Conservation (phyloP, 1,140 invertebrate genomes). For the Trissolcus basalis region DNA sequence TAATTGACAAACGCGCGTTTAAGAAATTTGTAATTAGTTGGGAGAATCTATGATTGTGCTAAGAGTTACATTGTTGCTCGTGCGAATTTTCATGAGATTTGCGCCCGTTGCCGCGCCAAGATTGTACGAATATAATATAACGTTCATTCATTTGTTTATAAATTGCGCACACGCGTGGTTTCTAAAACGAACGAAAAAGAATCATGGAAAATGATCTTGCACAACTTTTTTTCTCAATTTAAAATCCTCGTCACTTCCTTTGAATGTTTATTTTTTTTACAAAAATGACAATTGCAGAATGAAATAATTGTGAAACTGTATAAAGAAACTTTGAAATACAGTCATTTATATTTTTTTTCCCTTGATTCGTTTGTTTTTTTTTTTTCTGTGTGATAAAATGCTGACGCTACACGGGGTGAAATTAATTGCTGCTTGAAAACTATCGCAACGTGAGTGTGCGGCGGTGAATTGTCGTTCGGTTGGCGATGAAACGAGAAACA, state of each 20-base stretch:
- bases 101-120: slow-evolving; percentile 22
- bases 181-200: slow-evolving; percentile 40
- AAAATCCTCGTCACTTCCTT: no score
- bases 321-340: no score
- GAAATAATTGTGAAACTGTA: no score
- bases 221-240: slow-evolving; percentile 29
- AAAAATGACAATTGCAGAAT: no score
- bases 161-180: slow-evolving; percentile 13
- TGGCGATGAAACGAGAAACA: no score
- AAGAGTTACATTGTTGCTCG: slow-evolving; percentile 37
- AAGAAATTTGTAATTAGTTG: slow-evolving; percentile 37
- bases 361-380: background rate
- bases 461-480: no score
- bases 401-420: no score
- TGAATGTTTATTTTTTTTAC: no score
- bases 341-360: background rate
- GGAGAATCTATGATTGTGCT: slow-evolving; percentile 49
- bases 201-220: slow-evolving; percentile 14
- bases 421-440: no score
- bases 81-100: slow-evolving; percentile 53
- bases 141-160: slow-evolving; percentile 44
- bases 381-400: no score
- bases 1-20: no score
- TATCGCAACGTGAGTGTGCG: no score
- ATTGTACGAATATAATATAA: slow-evolving; percentile 45